Percentiles rank a stretch among this genome's conserved stretches.
phyloP scores from a whole-genome alignment of 2,888 invertebrate genomes.

The Calephelis perditalis region DNA sequence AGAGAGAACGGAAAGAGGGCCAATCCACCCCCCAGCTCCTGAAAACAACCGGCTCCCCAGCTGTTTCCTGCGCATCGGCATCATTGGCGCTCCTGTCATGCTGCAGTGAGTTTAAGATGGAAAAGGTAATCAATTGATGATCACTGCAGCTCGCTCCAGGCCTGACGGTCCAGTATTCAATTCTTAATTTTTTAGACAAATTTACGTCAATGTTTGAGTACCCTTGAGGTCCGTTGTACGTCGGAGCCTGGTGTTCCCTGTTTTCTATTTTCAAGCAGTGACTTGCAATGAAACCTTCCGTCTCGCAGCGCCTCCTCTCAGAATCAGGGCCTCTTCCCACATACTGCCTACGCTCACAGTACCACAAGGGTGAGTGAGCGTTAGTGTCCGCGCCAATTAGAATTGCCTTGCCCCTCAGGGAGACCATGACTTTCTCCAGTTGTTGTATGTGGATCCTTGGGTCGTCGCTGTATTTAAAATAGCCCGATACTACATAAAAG shows the following conservation, averaged over 20 bases:
- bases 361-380: neutral
- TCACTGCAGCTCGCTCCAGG: neutral
- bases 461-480: too few species aligned
- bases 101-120: neutral
- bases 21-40: neutral
- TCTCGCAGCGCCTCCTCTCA: neutral
- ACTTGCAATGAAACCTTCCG: too few species aligned
- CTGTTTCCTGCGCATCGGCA: neutral
- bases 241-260: neutral
- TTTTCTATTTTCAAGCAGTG: neutral
- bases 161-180: neutral
- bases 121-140: neutral
- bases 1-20: neutral
- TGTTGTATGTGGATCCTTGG: too few species aligned
- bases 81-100: neutral
- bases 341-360: neutral
- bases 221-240: neutral
- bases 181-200: neutral
- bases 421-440: too few species aligned
- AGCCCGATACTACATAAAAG: too few species aligned
- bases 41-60: neutral
- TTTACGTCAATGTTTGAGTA: neutral
- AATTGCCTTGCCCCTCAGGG: too few species aligned
- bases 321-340: neutral
- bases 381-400: too few species aligned